Percentiles rank a stretch among this genome's conserved stretches.
Evolutionary conservation across 1,140 invertebrate genomes (phyloP).

Genomic region (Rhyzopertha dominica): DNA sequence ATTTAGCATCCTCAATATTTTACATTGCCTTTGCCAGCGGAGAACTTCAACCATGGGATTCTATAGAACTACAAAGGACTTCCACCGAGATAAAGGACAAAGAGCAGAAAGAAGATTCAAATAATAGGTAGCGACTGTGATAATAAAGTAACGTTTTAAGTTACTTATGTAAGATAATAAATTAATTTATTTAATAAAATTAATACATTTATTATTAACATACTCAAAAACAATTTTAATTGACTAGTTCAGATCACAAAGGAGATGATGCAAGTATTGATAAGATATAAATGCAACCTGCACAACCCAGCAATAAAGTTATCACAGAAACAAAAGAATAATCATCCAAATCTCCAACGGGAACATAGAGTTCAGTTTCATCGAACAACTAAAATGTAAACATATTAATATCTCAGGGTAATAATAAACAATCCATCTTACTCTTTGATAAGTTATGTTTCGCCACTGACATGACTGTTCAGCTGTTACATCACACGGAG

Average conservation of each 20-base stretch:
- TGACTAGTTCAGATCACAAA: background rate
- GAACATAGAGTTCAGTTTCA: conserved; percentile 40
- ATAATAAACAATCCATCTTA: too few species aligned
- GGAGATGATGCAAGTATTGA: conserved; percentile 31
- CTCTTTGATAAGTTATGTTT: conserved; percentile 40
- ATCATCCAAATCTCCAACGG: conserved; percentile 45
- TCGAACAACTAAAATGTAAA: conserved; percentile 39
- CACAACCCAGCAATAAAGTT: conserved; percentile 43
- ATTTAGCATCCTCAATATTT: conserved; percentile 48
- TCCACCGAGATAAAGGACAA: too few species aligned
- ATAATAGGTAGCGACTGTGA: too few species aligned
- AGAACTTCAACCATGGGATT: conserved; percentile 47
- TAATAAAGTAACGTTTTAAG: too few species aligned
- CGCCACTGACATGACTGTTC: conserved; percentile 38
- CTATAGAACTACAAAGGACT: too few species aligned
- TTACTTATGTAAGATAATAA: too few species aligned
- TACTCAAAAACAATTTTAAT: too few species aligned
- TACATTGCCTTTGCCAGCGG: conserved; percentile 51
- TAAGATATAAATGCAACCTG: conserved; percentile 45
- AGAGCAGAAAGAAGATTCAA: too few species aligned
- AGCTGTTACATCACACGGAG: conserved; percentile 35
- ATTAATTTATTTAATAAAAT: too few species aligned
- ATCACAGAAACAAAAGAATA: conserved; percentile 41
- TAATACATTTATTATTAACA: too few species aligned
- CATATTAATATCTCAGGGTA: conserved; percentile 7